A percentile compares a stretch with the other conserved stretches of the same genome.
phyloP scores from a whole-genome alignment of 2,113 vertebrate genomes.

The Tyrannus savana region DNA sequence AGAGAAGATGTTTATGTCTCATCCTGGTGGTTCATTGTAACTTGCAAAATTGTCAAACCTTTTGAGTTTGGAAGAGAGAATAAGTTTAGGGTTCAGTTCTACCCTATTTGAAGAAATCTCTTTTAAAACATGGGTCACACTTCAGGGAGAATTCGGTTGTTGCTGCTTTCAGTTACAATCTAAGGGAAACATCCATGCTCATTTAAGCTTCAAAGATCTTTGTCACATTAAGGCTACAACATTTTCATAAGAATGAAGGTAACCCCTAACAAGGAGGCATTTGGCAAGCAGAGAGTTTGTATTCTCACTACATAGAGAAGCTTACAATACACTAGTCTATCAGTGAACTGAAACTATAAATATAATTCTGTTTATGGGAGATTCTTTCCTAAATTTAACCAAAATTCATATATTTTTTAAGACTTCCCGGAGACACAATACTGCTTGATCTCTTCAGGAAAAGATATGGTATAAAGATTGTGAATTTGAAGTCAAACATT shows the following conservation, averaged over 20 bases:
- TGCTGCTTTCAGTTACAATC: not conserved
- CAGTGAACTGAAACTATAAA: not conserved
- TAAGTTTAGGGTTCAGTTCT: not conserved
- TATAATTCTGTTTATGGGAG: not conserved
- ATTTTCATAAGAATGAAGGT: not conserved
- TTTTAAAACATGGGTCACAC: not conserved
- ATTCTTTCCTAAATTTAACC: not conserved
- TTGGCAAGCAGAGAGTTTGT: not conserved
- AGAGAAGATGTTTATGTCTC: not conserved
- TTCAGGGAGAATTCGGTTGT: not conserved
- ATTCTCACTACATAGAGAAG: not conserved
- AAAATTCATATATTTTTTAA: not conserved
- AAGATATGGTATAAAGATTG: not conserved
- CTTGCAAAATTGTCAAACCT: not conserved
- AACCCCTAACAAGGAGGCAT: not conserved
- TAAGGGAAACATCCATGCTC: not conserved
- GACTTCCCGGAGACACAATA: not conserved
- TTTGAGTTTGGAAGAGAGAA: not conserved
- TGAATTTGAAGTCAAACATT: not conserved
- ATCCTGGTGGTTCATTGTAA: not conserved
- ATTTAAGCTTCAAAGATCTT: conserved; percentile 14
- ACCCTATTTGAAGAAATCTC: not conserved
- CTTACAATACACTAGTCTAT: not conserved
- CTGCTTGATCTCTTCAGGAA: not conserved
- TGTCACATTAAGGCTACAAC: not conserved